Evolutionary conservation across 2,888 invertebrate species (phyloP), one percentile per base, ranked within the genome.

Genomic region (Pteria penguin): DNA sequence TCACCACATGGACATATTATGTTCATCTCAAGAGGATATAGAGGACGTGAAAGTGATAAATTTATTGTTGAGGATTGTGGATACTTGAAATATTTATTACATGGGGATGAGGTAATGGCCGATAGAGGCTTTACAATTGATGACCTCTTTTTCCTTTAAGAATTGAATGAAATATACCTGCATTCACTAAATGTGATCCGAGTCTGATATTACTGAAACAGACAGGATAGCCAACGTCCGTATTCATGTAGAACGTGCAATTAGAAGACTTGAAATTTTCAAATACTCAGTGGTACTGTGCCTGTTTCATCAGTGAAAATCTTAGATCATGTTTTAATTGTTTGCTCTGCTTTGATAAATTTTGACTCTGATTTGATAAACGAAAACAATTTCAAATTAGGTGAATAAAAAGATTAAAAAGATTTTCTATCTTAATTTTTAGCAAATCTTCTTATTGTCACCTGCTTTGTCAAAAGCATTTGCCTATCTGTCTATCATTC

Each of bases 181-280:
- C 71, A 18, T 78, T 78, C 57, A 70, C 65, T 54, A 74, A 55
- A 61, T 67, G 75, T 3, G 32, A 71, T 31, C 62, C 33, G 70
- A 57, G n/a, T 11, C 67, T 18, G 72, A 75, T 18, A 62, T 75
- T 18, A 65, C 60, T n/a, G 31, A 62, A 24, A 75, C 71, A 1
- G 14, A 75, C 36, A 32, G 57, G 29, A 78, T 78, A 32, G 75
- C 67, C 8, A 33, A 52, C n/a, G 31, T 71, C 36, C 62, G 72
- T 33, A 78, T 75, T 27, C 72, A 68, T 71, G 75, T 80, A 4
- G 80, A 80, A 61, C 58, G 80, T 26, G 80, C 75, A n/a, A 75
- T 80, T 24, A 58, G 62, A 58, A 32, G 75, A 22, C 54, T 76
- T 45, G 78, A 78, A 67, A 70, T 72, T 5, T 73, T 63, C 24